Conservation (phyloP, 2,113 vertebrate genomes). For the Benitochromis conjunctus region DNA sequence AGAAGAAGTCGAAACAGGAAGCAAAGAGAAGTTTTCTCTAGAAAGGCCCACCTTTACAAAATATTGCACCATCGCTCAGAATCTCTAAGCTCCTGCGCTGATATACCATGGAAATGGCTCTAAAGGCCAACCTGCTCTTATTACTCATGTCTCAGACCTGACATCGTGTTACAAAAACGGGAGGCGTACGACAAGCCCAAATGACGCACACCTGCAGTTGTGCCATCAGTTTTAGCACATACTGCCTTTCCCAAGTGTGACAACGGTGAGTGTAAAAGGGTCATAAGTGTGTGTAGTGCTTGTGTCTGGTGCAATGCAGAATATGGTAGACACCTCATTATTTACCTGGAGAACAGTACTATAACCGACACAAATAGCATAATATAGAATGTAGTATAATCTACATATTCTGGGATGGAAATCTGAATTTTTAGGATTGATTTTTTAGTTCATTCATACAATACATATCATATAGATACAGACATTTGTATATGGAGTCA, state of each 20-base stretch:
- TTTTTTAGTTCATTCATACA: not conserved
- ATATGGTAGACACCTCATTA: not conserved
- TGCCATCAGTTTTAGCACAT: not conserved
- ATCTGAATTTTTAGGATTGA: not conserved
- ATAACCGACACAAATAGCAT: not conserved
- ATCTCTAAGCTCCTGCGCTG: not conserved
- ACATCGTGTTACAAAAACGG: not conserved
- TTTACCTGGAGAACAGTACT: not conserved
- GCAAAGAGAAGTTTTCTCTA: not conserved
- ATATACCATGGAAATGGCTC: not conserved
- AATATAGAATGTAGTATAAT: not conserved
- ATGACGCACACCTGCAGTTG: accelerated
- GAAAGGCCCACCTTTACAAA: not conserved
- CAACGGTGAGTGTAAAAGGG: not conserved
- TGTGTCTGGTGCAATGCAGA: not conserved
- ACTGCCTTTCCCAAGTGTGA: not conserved
- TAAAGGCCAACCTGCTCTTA: not conserved
- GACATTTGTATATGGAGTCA: not conserved
- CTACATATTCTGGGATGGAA: not conserved
- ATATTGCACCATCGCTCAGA: not conserved
- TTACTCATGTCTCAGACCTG: not conserved
- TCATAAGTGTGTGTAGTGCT: not conserved
- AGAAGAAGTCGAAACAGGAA: not conserved
- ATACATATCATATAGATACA: not conserved
- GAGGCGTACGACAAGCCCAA: not conserved